Conservation (phyloP, 2,888 invertebrate species). For the Philereme vetulata region DNA sequence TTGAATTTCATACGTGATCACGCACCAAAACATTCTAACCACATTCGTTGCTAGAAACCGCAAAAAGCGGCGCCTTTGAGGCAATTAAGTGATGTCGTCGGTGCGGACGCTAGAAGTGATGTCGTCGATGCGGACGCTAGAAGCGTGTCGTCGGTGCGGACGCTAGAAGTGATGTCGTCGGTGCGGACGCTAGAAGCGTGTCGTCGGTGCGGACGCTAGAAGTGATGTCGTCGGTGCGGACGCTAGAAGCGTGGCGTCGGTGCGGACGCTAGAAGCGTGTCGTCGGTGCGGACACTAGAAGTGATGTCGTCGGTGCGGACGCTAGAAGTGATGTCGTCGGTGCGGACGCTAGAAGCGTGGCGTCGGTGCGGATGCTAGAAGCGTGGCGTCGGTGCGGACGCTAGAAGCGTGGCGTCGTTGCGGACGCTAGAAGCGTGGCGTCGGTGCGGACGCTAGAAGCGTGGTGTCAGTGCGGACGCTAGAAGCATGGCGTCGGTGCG, state of each 20-base stretch:
- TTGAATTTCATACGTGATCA: no score
- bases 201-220: no score
- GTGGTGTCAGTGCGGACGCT: no score
- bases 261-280: conserved; percentile 13
- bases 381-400: conserved; percentile 10
- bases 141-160: conserved; percentile 13
- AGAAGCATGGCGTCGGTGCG: no score
- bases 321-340: conserved; percentile 11
- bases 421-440: conserved; percentile 12
- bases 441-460: conserved; percentile 12
- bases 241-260: conserved; percentile 10
- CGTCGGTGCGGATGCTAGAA: conserved; percentile 11
- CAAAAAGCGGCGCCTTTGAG: conserved; percentile 6
- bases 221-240: no score
- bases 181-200: conserved; percentile 12
- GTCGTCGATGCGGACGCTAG: conserved; percentile 9
- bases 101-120: conserved; percentile 13
- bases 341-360: conserved; percentile 12
- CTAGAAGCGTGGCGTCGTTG: conserved; percentile 10
- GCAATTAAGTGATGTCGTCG: conserved; percentile 18
- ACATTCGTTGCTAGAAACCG: not conserved
- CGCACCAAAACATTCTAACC: not conserved
- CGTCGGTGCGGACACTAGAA: conserved; percentile 11
- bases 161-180: no score
- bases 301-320: conserved; percentile 12